A percentile compares a stretch with the other conserved stretches of the same genome.
These are phyloP conservation scores for Ethmia dodecea DNA, from an alignment of 2,888 invertebrate genomes.

Conservation along the genomic window DNA sequence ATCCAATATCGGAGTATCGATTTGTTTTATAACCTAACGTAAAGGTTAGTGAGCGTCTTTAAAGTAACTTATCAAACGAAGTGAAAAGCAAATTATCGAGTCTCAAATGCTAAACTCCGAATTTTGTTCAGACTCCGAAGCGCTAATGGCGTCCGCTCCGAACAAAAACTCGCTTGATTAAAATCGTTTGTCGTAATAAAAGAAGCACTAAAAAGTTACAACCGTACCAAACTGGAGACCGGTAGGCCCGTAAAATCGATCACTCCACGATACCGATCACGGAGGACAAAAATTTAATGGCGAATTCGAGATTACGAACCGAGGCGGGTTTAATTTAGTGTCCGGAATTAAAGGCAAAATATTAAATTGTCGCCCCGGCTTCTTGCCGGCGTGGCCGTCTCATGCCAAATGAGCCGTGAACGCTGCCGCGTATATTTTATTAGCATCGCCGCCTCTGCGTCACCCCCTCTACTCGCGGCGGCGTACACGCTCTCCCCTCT, in stretches of 20 bases:
- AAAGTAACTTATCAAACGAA: slow-evolving; percentile 57
- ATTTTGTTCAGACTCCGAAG: slow-evolving; percentile 62
- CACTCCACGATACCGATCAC: slow-evolving; percentile 63
- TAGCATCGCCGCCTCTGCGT: slow-evolving; percentile 28
- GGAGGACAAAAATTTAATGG: slow-evolving; percentile 64
- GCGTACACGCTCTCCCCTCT: slow-evolving; percentile 26
- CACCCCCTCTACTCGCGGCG: slow-evolving; percentile 18
- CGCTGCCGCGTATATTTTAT: slow-evolving; percentile 54
- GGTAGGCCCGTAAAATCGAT: slow-evolving; percentile 73
- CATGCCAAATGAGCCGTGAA: slow-evolving; percentile 58
- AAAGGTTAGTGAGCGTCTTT: slow-evolving; percentile 35
- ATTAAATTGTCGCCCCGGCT: slow-evolving; percentile 48
- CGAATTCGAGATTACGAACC: slow-evolving; percentile 45
- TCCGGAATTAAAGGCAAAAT: slow-evolving; percentile 46
- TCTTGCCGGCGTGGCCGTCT: slow-evolving; percentile 35
- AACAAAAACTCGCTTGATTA: slow-evolving; percentile 76
- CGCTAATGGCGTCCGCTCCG: slow-evolving; percentile 64
- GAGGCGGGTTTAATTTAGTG: slow-evolving; percentile 52
- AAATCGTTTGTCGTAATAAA: slow-evolving; percentile 78
- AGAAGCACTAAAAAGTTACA: slow-evolving; percentile 74
- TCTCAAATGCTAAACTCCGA: slow-evolving; percentile 58
- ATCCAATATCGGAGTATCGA: slow-evolving; percentile 9
- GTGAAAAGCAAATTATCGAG: slow-evolving; percentile 65
- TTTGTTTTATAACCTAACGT: slow-evolving; percentile 33
- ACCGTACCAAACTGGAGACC: slow-evolving; percentile 60